Conservation (phyloP, 2,888 invertebrate genomes). For the Himalopsyche anomala region DNA sequence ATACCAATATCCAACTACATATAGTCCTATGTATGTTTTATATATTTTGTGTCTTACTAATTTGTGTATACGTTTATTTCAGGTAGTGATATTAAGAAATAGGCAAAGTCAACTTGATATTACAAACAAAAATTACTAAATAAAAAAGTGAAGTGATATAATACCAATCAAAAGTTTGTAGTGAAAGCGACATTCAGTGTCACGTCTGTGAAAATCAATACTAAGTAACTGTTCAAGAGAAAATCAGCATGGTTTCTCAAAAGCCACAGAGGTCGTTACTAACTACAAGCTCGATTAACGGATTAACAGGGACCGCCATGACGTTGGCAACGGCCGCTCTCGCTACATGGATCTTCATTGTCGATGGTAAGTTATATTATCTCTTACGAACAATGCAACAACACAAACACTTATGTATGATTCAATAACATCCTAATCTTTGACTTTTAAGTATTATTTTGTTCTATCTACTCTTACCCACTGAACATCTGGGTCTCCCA, state of each 20-base stretch:
- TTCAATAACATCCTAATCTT: too few species aligned
- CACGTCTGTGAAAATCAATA: neutral
- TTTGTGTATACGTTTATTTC: neutral
- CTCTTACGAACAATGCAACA: neutral
- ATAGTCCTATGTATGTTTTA: too few species aligned
- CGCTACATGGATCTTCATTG: constrained; percentile 52
- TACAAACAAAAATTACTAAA: neutral
- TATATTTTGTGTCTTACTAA: neutral
- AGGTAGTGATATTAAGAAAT: neutral
- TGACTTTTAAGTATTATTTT: too few species aligned
- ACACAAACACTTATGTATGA: too few species aligned
- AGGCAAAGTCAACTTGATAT: neutral
- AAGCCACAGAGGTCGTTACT: constrained; percentile 43
- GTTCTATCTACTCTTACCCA: too few species aligned
- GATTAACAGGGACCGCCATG: constrained; percentile 53
- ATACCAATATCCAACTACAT: too few species aligned
- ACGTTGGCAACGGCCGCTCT: constrained; percentile 51
- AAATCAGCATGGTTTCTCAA: constrained; percentile 34
- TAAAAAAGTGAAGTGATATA: neutral
- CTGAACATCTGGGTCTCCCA: too few species aligned
- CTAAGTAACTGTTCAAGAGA: neutral
- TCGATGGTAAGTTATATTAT: constrained; percentile 47
- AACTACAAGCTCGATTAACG: constrained; percentile 52
- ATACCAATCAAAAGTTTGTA: neutral
- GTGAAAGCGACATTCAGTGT: constrained; percentile 19